Percentiles rank a stretch among this genome's conserved stretches.
Evolutionary conservation across 2,797 vertebrate species (phyloP).

Genomic region (Peromyscus aztecus): DNA sequence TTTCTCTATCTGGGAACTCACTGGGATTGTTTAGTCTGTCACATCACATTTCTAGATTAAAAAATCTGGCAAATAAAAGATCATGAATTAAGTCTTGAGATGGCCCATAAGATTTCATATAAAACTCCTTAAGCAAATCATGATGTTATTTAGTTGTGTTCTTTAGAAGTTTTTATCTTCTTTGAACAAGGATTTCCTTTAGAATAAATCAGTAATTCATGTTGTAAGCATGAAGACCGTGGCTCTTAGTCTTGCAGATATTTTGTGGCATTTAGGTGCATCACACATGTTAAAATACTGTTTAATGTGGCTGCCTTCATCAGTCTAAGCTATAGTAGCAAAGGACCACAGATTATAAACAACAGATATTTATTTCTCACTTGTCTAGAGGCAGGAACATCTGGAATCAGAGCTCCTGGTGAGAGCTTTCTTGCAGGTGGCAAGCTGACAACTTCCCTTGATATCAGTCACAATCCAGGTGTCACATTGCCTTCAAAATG

Average conservation of each 20-base stretch:
- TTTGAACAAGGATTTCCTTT: slow-evolving; percentile 12
- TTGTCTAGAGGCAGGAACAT: neutral
- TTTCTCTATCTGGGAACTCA: neutral
- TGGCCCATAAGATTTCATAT: neutral
- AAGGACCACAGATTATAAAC: neutral
- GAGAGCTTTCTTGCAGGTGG: neutral
- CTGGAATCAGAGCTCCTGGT: neutral
- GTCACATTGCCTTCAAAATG: neutral
- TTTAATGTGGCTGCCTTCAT: neutral
- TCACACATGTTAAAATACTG: neutral
- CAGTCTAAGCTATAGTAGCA: neutral
- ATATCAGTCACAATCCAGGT: neutral
- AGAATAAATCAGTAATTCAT: neutral
- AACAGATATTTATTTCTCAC: neutral
- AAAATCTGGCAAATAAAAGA: neutral
- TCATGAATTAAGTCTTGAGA: neutral
- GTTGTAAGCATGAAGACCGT: neutral
- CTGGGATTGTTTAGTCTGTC: neutral
- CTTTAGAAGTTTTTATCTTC: neutral
- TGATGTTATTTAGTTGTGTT: neutral
- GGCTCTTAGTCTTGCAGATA: neutral
- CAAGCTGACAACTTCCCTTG: neutral
- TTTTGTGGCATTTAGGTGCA: neutral
- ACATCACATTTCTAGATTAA: neutral
- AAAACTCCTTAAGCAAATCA: neutral